phyloP scores from a whole-genome alignment of 1,140 invertebrate species.

The Lasaia peninsularis region DNA sequence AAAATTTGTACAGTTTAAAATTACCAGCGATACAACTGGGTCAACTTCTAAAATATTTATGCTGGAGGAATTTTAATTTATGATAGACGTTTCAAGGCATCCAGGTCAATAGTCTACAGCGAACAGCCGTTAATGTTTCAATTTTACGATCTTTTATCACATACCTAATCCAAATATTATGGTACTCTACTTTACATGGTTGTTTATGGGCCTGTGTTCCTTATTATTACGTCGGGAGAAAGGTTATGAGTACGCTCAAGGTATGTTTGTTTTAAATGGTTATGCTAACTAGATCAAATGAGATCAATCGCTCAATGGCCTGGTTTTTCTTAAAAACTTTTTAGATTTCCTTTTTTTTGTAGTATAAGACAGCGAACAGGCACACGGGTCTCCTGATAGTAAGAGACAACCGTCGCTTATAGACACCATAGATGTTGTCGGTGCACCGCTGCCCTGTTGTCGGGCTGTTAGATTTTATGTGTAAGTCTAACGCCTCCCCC shows the following conservation, averaged over 20 bases:
- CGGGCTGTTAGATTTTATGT: no score
- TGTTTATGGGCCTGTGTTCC: background rate
- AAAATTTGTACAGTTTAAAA: background rate
- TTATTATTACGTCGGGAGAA: background rate
- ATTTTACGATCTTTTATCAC: slow-evolving; percentile 12
- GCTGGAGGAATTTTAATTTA: slow-evolving; percentile 40
- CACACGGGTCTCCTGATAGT: no score
- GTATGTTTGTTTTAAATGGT: background rate
- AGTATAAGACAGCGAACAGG: no score
- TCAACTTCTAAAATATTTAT: slow-evolving; percentile 26
- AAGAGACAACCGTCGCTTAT: no score
- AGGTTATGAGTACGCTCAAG: background rate
- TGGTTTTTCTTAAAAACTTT: no score
- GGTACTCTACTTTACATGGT: slow-evolving; percentile 6
- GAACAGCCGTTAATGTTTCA: slow-evolving; percentile 8
- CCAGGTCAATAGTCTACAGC: slow-evolving; percentile 38
- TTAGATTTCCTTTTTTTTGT: no score
- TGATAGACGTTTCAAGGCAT: slow-evolving; percentile 42
- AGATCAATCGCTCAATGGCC: no score
- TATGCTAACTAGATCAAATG: no score
- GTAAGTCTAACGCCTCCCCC: no score
- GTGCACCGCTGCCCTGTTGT: no score
- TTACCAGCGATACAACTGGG: slow-evolving; percentile 10
- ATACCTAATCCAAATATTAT: slow-evolving; percentile 7
- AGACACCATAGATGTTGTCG: no score